Base-by-base conservation (phyloP, 2,797 vertebrate species). In the Trematomus bernacchii region DNA sequence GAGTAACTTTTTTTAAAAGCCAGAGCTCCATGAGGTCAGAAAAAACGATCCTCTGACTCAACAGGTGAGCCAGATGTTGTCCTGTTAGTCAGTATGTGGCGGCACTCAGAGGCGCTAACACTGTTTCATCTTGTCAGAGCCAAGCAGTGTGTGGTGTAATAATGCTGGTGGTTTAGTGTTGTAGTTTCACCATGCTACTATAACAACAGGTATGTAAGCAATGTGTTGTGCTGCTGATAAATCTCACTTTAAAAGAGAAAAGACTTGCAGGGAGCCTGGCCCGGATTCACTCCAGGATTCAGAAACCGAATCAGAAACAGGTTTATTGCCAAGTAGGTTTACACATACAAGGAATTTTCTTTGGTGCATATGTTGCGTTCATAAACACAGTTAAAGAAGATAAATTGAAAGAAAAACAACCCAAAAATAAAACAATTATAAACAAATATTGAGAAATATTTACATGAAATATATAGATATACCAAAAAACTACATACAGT, bases 161-260 rank as follows among this genome's bases (percentile, higher is more conserved):
- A 68, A 73, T 58, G 77, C 71, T 27, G 63, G 62, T 59, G 73
- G 60, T 58, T 54, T 74, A 46, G 30, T 64, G 69, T 74, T 79
- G 67, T 65, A 47, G 47, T 21, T 52, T 30, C 67, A 63, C 58
- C 1, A 5, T 11, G 48, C 44, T 43, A 60, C 66, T 80, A 58
- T 53, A 79, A 62, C 63, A 74, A 69, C 6, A 2, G 53, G n/a
- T 62, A 65, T 44, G 54, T 78, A 69, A 73, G 77, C 67, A 85
- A 85, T 84, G 77, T 87, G 83, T 77, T 47, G 55, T 58, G 23
- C n/a, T 47, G 48, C 76, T 64, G 80, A 88, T 90, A 82, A 85
- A 83, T 76, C 73, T 71, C 52, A 74, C 46, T 73, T 83, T 43
- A 71, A 80, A 77, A 77, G 75, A 66, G 30, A 48, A 6, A 18